phyloP scores from a whole-genome alignment of 1,140 invertebrate genomes.

The Cherax quadricarinatus region DNA sequence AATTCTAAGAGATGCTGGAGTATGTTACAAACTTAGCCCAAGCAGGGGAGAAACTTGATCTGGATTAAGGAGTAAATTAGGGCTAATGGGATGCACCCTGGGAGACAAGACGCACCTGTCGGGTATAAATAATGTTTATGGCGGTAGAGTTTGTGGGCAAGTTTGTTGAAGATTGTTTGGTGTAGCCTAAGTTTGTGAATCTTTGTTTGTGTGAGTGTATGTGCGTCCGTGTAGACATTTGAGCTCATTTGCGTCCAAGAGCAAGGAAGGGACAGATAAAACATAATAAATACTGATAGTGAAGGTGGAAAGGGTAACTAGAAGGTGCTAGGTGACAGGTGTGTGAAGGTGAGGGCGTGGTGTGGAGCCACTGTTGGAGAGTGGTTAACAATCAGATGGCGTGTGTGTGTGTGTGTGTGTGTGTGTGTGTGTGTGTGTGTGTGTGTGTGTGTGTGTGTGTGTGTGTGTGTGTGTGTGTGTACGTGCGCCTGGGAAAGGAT shows the following conservation, averaged over 20 bases:
- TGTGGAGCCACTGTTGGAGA: neutral
- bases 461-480: no score
- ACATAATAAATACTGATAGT: no score
- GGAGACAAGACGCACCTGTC: neutral
- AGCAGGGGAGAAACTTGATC: neutral
- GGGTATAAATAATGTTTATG: constrained; percentile 8
- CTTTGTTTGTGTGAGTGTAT: neutral
- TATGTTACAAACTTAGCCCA: neutral
- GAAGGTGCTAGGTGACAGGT: neutral
- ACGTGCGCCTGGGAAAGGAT: no score
- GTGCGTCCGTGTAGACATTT: neutral
- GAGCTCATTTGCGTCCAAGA: no score
- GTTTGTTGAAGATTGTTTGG: constrained; percentile 3
- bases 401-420: no score
- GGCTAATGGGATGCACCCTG: neutral
- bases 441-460: no score
- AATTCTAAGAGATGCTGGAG: neutral
- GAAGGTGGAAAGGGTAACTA: neutral
- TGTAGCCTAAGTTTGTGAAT: neutral
- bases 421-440: no score
- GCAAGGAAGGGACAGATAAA: no score
- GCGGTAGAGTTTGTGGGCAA: neutral
- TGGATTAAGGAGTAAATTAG: constrained; percentile 3
- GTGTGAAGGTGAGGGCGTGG: neutral
- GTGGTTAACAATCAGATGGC: no score